Evolutionary conservation across 2,888 invertebrate species (phyloP).

Genomic region (Drosophila subsilvestris): DNA sequence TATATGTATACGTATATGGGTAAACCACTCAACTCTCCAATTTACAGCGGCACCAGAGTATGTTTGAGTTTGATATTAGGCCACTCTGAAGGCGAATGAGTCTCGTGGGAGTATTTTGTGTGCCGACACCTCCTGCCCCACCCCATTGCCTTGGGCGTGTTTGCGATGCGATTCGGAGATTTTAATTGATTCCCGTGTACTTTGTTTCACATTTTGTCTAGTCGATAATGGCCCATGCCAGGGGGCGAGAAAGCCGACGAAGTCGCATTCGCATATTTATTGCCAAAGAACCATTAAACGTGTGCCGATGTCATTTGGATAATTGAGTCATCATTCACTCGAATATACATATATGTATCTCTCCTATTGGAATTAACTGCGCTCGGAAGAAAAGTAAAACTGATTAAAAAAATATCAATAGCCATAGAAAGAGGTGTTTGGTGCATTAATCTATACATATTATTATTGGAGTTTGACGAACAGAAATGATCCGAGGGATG

Average conservation of each 20-base stretch:
- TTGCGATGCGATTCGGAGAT: slow-evolving; percentile 45
- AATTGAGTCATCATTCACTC: slow-evolving; percentile 39
- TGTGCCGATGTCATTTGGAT: slow-evolving; percentile 29
- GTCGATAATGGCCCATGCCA: slow-evolving; percentile 48
- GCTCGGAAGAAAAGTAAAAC: neutral
- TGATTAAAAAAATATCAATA: slow-evolving; percentile 25
- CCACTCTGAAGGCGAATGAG: slow-evolving; percentile 54
- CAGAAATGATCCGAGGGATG: neutral
- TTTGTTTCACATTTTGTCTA: slow-evolving; percentile 23
- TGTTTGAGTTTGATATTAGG: slow-evolving; percentile 44
- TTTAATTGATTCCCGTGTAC: slow-evolving; percentile 67
- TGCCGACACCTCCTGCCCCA: slow-evolving; percentile 15
- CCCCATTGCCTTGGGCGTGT: slow-evolving; percentile 29
- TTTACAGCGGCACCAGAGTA: slow-evolving; percentile 18
- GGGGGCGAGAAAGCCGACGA: slow-evolving; percentile 3
- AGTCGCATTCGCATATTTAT: slow-evolving; percentile 21
- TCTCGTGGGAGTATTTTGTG: slow-evolving; percentile 62
- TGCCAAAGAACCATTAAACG: slow-evolving; percentile 21
- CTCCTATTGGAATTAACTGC: slow-evolving; percentile 2
- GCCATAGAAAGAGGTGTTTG: neutral
- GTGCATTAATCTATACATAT: neutral
- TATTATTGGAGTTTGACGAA: neutral
- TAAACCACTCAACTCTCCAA: slow-evolving; percentile 8
- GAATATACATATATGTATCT: too few relatives aligned
- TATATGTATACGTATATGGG: neutral